Conservation (phyloP, 2,113 vertebrate genomes). For the Lampris incognitus region DNA sequence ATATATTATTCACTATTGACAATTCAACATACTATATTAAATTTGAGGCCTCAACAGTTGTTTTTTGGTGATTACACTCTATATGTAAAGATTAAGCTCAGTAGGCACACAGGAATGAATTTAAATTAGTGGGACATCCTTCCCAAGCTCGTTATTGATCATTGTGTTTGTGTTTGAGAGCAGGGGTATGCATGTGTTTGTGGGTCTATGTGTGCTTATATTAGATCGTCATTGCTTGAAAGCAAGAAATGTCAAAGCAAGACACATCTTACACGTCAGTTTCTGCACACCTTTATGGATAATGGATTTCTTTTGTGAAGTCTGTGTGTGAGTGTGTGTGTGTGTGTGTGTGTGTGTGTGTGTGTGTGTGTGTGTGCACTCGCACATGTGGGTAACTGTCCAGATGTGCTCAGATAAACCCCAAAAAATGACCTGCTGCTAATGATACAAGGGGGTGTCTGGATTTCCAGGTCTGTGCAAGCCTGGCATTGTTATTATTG, state of each 20-base stretch:
- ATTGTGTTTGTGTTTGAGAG: neutral
- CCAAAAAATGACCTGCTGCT: neutral
- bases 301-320: neutral
- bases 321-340: neutral
- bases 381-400: too few relatives aligned
- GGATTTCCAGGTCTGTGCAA: too few relatives aligned
- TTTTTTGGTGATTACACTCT: too few relatives aligned
- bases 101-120: too few relatives aligned
- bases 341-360: neutral
- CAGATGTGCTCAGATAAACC: neutral
- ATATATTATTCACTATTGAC: too few relatives aligned
- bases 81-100: too few relatives aligned
- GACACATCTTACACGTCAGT: constrained; percentile 1
- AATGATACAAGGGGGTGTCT: neutral
- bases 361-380: too few relatives aligned
- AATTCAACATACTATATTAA: too few relatives aligned
- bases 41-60: too few relatives aligned
- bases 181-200: constrained; percentile 2
- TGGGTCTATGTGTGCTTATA: neutral
- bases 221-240: neutral
- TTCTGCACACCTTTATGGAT: neutral
- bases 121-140: too few relatives aligned
- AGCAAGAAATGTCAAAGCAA: constrained; percentile 2
- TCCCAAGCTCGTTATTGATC: neutral
- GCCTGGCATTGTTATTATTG: too few relatives aligned